Conservation (phyloP, 2,113 vertebrate genomes). For the Ptilonorhynchus violaceus region DNA sequence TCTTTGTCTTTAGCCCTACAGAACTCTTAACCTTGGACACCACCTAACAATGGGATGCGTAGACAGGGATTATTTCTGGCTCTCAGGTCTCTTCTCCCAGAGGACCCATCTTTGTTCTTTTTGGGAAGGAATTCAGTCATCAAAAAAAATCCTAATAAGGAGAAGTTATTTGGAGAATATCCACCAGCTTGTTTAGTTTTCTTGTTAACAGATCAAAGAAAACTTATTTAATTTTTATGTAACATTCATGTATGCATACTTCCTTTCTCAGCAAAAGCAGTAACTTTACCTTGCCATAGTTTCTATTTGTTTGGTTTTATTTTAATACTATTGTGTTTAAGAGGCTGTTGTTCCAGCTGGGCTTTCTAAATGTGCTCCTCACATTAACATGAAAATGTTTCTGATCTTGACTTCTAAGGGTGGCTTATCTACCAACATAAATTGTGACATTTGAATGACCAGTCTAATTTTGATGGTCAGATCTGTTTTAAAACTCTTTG, state of each 20-base stretch:
- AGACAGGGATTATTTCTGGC: conserved; percentile 13
- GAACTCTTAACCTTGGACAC: background rate
- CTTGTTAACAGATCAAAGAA: conserved; percentile 33
- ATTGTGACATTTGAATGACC: background rate
- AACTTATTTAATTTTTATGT: conserved; percentile 4
- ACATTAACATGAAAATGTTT: background rate
- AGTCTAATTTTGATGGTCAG: background rate
- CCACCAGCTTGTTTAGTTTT: conserved; percentile 18
- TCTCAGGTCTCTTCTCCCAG: background rate
- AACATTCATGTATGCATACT: conserved; percentile 17
- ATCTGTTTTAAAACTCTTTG: background rate
- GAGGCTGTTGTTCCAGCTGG: background rate
- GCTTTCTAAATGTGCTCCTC: background rate
- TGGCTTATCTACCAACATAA: background rate
- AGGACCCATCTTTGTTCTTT: conserved; percentile 7
- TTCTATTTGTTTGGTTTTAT: conserved; percentile 11
- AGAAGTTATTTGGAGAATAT: conserved; percentile 22
- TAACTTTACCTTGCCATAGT: background rate
- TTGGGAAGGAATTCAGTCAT: conserved; percentile 1
- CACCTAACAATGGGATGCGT: background rate
- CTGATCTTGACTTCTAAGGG: background rate
- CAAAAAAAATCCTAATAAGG: background rate
- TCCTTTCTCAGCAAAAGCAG: conserved; percentile 18
- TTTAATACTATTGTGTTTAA: background rate
- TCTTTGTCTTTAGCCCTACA: background rate